Percentiles rank a stretch among this genome's conserved stretches.
Conservation (phyloP, 1,140 invertebrate genomes). For the Bilobella aurantiaca region DNA sequence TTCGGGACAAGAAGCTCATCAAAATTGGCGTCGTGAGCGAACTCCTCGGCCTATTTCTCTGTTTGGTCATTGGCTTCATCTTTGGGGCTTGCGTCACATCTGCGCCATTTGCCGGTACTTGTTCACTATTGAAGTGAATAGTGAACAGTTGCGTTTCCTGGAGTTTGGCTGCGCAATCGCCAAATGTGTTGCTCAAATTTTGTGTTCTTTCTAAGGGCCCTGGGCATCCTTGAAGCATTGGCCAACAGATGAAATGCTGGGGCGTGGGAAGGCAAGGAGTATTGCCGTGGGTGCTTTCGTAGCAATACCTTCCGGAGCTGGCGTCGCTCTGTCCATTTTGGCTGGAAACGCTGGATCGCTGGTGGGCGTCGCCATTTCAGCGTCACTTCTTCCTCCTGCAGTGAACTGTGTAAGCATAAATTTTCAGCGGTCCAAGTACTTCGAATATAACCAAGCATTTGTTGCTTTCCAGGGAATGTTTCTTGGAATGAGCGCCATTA, state of each 20-base stretch:
- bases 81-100: slow-evolving; percentile 56
- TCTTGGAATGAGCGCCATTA: slow-evolving; percentile 53
- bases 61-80: slow-evolving; percentile 63
- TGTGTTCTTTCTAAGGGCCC: slow-evolving; percentile 39
- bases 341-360: slow-evolving; percentile 72
- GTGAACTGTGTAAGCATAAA: slow-evolving; percentile 62
- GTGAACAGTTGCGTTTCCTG: no score
- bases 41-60: slow-evolving; percentile 57
- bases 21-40: slow-evolving; percentile 57
- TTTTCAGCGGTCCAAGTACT: not conserved
- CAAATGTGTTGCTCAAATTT: no score
- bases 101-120: not conserved
- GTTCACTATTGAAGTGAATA: no score
- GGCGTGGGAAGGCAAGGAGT: not conserved
- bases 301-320: slow-evolving; percentile 38
- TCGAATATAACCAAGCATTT: not conserved
- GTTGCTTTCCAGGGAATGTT: not conserved
- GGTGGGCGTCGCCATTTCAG: slow-evolving; percentile 80
- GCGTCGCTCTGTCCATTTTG: slow-evolving; percentile 72
- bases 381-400: slow-evolving; percentile 72
- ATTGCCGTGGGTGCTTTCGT: slow-evolving; percentile 28
- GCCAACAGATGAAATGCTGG: slow-evolving; percentile 73
- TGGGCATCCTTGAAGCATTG: slow-evolving; percentile 52
- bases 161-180: slow-evolving; percentile 48
- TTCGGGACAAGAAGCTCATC: slow-evolving; percentile 57